These are phyloP conservation scores for Apamea anceps DNA, from an alignment of 2,888 invertebrate species.

Conservation along the genomic window DNA sequence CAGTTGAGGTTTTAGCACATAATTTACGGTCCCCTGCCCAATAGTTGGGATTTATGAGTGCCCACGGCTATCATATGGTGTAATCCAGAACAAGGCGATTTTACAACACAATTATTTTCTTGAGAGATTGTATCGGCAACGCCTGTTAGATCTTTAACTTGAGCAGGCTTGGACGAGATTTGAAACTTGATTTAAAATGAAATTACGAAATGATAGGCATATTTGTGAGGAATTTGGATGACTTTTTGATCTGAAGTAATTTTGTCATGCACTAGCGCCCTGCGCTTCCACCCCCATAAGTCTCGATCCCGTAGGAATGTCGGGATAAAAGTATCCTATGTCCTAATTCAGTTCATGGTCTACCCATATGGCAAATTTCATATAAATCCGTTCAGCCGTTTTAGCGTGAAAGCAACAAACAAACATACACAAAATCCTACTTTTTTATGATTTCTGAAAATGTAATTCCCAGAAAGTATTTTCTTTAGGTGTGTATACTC, in stretches of 20 bases:
- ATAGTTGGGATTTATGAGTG: slow-evolving; percentile 67
- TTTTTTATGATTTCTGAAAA: no score
- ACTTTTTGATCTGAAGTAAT: neutral
- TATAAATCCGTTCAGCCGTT: no score
- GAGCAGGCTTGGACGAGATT: slow-evolving; percentile 2
- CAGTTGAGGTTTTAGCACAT: slow-evolving; percentile 67
- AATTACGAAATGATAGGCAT: neutral
- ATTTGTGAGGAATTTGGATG: neutral
- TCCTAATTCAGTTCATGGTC: no score
- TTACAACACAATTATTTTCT: slow-evolving; percentile 63
- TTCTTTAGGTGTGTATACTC: no score
- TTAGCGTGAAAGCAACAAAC: no score
- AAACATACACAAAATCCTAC: no score
- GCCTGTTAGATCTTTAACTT: slow-evolving; percentile 51
- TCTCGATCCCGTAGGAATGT: no score
- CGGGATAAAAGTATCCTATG: no score
- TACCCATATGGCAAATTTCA: no score
- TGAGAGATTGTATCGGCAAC: slow-evolving; percentile 45
- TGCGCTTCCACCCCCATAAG: no score
- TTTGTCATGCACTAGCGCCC: no score
- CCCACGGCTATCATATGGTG: slow-evolving; percentile 67
- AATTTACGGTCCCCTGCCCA: slow-evolving; percentile 69
- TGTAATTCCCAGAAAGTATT: no score
- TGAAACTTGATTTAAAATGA: neutral
- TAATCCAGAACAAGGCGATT: slow-evolving; percentile 60